phyloP scores from a whole-genome alignment of 2,888 invertebrate genomes.

The Alitta virens region DNA sequence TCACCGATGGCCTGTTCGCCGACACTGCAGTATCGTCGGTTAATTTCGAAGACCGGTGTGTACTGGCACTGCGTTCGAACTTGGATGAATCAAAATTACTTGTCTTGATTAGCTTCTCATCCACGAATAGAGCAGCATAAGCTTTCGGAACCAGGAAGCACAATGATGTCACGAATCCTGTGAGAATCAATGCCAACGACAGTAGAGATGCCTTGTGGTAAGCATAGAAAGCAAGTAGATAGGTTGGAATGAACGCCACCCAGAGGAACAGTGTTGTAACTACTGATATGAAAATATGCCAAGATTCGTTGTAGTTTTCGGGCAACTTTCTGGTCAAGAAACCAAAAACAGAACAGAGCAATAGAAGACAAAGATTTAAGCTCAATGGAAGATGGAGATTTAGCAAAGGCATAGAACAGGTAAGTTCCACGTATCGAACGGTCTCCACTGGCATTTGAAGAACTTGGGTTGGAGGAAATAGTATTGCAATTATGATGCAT shows the following conservation, averaged over 20 bases:
- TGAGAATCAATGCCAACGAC: not conserved
- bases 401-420: not conserved
- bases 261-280: slow-evolving; percentile 7
- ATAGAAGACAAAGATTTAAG: not conserved
- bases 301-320: slow-evolving; percentile 11
- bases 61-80: not conserved
- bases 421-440: not conserved
- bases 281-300: slow-evolving; percentile 6
- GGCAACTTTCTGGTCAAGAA: slow-evolving; percentile 5
- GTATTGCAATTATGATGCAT: no score
- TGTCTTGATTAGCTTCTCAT: not conserved
- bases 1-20: no score
- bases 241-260: slow-evolving; percentile 11
- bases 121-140: slow-evolving; percentile 2
- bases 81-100: not conserved
- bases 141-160: slow-evolving; percentile 3
- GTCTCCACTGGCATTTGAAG: not conserved
- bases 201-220: slow-evolving; percentile 4
- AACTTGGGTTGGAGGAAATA: no score
- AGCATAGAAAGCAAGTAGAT: slow-evolving; percentile 2
- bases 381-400: not conserved
- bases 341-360: not conserved
- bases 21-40: no score
- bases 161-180: slow-evolving; percentile 1
- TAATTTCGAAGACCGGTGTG: no score